These are phyloP conservation scores for Chrysocyon brachyurus DNA, from an alignment of 2,797 vertebrate species.

Conservation along the genomic window DNA sequence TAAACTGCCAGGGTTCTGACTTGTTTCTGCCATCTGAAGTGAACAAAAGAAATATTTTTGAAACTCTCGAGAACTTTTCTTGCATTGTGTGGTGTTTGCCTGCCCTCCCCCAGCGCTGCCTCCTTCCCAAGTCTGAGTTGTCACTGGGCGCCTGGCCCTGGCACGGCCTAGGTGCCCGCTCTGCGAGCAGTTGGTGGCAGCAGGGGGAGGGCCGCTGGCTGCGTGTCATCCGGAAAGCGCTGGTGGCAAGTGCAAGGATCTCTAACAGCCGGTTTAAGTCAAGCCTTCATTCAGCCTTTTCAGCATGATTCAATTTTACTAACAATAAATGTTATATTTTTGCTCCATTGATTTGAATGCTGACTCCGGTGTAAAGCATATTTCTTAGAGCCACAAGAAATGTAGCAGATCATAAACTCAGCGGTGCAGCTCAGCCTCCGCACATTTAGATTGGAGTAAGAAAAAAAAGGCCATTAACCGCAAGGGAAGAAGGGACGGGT, in stretches of 20 bases:
- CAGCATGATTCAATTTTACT: slow-evolving; percentile 80
- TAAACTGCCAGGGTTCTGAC: slow-evolving; percentile 77
- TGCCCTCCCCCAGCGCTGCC: not conserved
- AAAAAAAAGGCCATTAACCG: slow-evolving; percentile 84
- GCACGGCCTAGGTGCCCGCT: not conserved
- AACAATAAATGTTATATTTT: slow-evolving; percentile 83
- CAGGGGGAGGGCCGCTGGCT: slow-evolving; percentile 43
- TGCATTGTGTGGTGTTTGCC: slow-evolving; percentile 1
- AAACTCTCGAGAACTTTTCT: slow-evolving; percentile 72
- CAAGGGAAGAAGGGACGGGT: slow-evolving; percentile 83
- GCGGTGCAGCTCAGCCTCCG: not conserved
- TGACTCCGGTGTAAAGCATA: slow-evolving; percentile 80
- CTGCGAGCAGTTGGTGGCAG: slow-evolving; percentile 75
- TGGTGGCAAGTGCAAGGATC: slow-evolving; percentile 77
- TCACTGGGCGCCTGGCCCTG: too few relatives aligned
- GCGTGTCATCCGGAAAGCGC: slow-evolving; percentile 59
- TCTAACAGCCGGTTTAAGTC: slow-evolving; percentile 74
- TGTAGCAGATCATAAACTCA: slow-evolving; percentile 82
- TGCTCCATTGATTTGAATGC: slow-evolving; percentile 83
- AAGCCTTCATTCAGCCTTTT: slow-evolving; percentile 69
- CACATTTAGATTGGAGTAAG: slow-evolving; percentile 80
- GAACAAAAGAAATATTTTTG: slow-evolving; percentile 73
- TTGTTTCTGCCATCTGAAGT: slow-evolving; percentile 67
- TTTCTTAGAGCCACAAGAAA: slow-evolving; percentile 83
- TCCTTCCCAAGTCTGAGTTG: not conserved